Evolutionary conservation across 2,797 vertebrate species (phyloP).

Genomic region (Enteromius radiatus): DNA sequence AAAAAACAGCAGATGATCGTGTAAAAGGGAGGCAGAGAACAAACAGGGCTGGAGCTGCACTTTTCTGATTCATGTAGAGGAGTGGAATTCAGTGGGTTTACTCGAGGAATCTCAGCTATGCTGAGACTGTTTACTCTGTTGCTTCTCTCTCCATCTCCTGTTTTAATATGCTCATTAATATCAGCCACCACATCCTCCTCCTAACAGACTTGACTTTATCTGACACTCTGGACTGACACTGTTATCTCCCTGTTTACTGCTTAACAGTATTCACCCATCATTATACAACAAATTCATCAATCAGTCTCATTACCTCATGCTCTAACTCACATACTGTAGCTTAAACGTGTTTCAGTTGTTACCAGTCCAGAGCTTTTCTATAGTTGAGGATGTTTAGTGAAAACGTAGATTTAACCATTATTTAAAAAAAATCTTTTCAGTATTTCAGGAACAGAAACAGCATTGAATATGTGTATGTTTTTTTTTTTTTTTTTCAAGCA

Average conservation of each 20-base stretch:
- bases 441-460: background rate
- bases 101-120: constrained; percentile 58
- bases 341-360: background rate
- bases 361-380: background rate
- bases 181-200: constrained; percentile 36
- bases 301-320: constrained; percentile 19
- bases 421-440: background rate
- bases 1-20: constrained; percentile 10
- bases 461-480: background rate
- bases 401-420: background rate
- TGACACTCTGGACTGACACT: constrained; percentile 41
- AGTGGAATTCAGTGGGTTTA: constrained; percentile 50
- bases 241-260: constrained; percentile 45
- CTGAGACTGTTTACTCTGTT: constrained; percentile 60
- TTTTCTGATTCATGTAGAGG: constrained; percentile 57
- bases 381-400: background rate
- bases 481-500: background rate
- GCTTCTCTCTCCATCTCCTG: constrained; percentile 52
- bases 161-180: constrained; percentile 60
- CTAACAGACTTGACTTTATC: constrained; percentile 45
- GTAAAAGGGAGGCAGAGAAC: constrained; percentile 46
- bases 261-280: constrained; percentile 20
- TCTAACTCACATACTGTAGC: background rate
- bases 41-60: constrained; percentile 34
- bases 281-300: constrained; percentile 37